Conservation (phyloP, 1,140 invertebrate genomes). For the Coptotermes formosanus region DNA sequence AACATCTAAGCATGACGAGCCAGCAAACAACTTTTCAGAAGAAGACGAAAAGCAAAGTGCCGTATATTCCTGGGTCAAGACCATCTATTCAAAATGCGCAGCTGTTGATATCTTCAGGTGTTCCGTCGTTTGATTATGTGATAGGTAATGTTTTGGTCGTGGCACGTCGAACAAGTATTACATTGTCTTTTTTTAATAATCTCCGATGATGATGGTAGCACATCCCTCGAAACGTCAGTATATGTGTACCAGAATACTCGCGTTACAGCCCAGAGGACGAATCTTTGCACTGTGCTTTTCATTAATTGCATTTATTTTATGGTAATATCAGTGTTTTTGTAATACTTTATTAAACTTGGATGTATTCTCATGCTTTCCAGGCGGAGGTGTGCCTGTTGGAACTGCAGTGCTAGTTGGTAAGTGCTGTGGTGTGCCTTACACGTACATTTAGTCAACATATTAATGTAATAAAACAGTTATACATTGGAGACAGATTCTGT, state of each 20-base stretch:
- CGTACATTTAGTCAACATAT: too few relatives aligned
- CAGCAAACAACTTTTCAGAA: constrained; percentile 44
- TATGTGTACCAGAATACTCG: too few relatives aligned
- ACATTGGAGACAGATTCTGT: too few relatives aligned
- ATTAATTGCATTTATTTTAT: too few relatives aligned
- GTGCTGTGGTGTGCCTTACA: constrained; percentile 27
- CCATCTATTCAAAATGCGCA: constrained; percentile 66
- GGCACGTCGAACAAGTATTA: too few relatives aligned
- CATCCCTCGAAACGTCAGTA: too few relatives aligned
- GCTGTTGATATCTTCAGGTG: constrained; percentile 65
- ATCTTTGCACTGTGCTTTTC: too few relatives aligned
- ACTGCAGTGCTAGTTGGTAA: constrained; percentile 59
- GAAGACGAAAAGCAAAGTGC: constrained; percentile 39
- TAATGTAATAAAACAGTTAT: too few relatives aligned
- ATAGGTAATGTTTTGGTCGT: constrained; percentile 50
- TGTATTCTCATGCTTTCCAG: constrained; percentile 44
- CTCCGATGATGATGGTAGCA: too few relatives aligned
- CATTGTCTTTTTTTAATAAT: background rate
- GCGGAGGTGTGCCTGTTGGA: constrained; percentile 60
- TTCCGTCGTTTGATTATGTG: constrained; percentile 67
- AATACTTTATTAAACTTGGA: too few relatives aligned
- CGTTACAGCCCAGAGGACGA: too few relatives aligned
- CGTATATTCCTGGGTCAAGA: constrained; percentile 60
- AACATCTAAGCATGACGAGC: background rate
- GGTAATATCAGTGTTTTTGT: too few relatives aligned